Base-by-base conservation (phyloP, 2,113 vertebrate genomes). In the Panurus biarmicus region DNA sequence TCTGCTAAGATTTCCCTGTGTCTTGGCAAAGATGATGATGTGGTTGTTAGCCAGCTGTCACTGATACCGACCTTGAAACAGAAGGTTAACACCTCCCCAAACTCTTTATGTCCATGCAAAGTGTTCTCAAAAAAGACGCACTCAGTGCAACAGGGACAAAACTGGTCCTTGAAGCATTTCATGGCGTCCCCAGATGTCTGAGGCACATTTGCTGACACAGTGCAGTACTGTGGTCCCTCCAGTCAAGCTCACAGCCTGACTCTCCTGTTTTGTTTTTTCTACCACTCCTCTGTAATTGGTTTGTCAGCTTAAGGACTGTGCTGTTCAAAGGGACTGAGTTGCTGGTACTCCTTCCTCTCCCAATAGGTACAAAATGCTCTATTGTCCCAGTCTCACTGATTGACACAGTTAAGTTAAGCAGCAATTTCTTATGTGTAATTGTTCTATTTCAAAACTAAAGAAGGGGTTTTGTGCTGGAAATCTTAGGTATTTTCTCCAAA, bases 221-320 rank as follows among this genome's bases (percentile, higher is more conserved):
- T 11, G 53, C 40, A 14, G 23, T 23, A 3, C n/a, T 57, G 36
- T 11, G 33, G 12, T 67, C 7, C 40, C 26, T 51, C 20, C 40
- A 42, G 51, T 20, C 33, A 35, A 81, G 57, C 50, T 84, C 44
- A 26, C 16, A 58, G 26, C 22, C 35, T n/a, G 12, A 70, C 26
- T 36, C 9, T 71, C 40, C 35, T 38, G 18, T 15, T 76, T 44
- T 53, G 5, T 0, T 6, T 48, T 23, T 33, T 38, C 66, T 48
- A 20, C 35, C 9, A 23, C 4, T 25, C 22, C 11, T 56, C 14
- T 51, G 16, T 62, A 28, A 42, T 10, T 0, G 0, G 4, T 24
- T 42, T 51, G 12, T 66, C 51, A 62, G 16, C 11, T 47, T 61
- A 51, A 78, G 66, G 66, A 33, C 14, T 89, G 29, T 12, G 5